These are phyloP conservation scores for Nomia melanderi DNA, from an alignment of 1,140 invertebrate species.

Conservation along the genomic window DNA sequence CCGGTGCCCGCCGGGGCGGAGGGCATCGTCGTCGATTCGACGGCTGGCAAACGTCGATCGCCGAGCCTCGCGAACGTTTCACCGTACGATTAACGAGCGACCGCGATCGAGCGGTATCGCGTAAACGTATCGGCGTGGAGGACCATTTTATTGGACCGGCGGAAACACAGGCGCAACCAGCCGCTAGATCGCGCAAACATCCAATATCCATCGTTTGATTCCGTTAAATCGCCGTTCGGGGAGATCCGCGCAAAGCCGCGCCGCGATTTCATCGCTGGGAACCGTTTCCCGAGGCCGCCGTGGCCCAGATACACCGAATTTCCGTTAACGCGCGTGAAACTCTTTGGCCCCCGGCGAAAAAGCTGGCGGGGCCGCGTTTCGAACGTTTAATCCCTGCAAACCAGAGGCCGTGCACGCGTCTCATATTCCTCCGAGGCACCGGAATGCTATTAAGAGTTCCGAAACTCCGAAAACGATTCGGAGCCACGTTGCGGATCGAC, in stretches of 20 bases:
- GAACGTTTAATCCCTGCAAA: not conserved
- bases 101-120: not conserved
- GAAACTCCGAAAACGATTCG: no score
- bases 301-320: no score
- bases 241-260: not conserved
- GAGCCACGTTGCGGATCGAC: no score
- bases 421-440: not conserved
- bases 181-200: not conserved
- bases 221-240: not conserved
- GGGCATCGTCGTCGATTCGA: not conserved
- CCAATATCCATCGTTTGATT: conserved; percentile 10
- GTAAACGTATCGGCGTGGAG: not conserved
- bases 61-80: not conserved
- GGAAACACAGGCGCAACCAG: not conserved
- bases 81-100: not conserved
- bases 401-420: no score
- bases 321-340: not conserved
- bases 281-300: no score
- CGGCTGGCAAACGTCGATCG: not conserved
- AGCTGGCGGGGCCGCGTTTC: not conserved
- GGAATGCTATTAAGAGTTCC: conserved; percentile 31
- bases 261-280: no score
- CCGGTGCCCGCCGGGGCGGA: no score
- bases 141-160: not conserved
- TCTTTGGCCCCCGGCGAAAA: no score